Evolutionary conservation across 2,113 vertebrate genomes (phyloP).

Genomic region (Cavia aperea): DNA sequence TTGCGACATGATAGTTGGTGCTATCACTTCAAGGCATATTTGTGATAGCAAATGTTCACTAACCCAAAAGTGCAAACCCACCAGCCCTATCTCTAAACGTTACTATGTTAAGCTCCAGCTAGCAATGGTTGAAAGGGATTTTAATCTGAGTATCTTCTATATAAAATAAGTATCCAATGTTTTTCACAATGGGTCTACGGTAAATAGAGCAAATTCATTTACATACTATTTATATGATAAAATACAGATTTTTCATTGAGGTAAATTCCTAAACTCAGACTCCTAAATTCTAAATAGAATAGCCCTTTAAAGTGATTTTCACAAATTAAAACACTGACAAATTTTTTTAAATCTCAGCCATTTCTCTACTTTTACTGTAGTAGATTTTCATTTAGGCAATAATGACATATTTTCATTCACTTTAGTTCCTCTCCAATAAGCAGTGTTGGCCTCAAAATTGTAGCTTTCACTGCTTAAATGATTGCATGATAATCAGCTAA

Average conservation of each 20-base stretch:
- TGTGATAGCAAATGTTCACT: background rate
- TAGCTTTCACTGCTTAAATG: background rate
- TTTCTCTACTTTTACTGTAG: background rate
- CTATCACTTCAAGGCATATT: background rate
- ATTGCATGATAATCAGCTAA: background rate
- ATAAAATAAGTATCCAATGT: background rate
- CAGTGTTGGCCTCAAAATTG: background rate
- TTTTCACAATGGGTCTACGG: background rate
- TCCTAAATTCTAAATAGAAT: background rate
- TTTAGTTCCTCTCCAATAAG: conserved; percentile 18
- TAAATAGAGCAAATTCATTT: conserved; percentile 22
- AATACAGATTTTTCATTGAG: conserved; percentile 2
- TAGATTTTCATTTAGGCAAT: background rate
- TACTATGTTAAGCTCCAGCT: background rate
- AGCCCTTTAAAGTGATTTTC: background rate
- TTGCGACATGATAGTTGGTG: background rate
- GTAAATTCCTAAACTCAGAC: conserved; percentile 12
- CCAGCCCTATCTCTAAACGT: background rate
- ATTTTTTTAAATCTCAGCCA: background rate
- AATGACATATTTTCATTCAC: background rate
- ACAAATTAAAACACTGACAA: background rate
- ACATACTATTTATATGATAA: background rate
- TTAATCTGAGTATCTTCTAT: background rate
- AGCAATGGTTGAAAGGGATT: background rate
- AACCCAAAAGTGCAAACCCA: background rate